Conservation (phyloP, 1,140 invertebrate species). For the Cotesia glomerata region DNA sequence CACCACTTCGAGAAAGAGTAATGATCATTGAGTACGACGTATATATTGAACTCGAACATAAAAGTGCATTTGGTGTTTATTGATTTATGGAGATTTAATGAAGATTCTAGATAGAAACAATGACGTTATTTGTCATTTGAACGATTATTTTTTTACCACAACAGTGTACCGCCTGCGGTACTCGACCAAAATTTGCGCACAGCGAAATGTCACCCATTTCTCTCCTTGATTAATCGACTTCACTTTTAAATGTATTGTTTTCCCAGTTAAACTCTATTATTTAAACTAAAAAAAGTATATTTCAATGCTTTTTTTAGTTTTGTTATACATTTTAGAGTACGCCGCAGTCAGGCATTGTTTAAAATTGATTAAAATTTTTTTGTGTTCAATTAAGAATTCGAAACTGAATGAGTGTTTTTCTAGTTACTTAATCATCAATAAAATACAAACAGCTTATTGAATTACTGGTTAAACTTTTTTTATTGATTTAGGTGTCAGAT, state of each 20-base stretch:
- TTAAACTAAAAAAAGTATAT: background rate
- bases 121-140: constrained; percentile 5
- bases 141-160: background rate
- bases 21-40: background rate
- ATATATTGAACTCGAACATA: background rate
- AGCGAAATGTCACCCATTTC: constrained; percentile 5
- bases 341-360: too few species aligned
- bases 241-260: background rate
- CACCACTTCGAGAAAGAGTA: background rate
- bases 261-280: background rate
- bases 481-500: too few species aligned
- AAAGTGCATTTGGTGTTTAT: background rate
- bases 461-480: too few species aligned
- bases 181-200: background rate
- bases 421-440: too few species aligned
- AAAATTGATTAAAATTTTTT: too few species aligned
- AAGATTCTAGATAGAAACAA: constrained; percentile 3
- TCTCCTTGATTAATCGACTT: constrained; percentile 2
- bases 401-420: too few species aligned
- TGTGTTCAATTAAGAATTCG: too few species aligned
- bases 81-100: background rate
- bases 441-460: too few species aligned
- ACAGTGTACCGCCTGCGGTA: background rate
- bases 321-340: too few species aligned
- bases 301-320: too few species aligned